phyloP scores from a whole-genome alignment of 2,888 invertebrate genomes.

The Xestia rhomboidea region DNA sequence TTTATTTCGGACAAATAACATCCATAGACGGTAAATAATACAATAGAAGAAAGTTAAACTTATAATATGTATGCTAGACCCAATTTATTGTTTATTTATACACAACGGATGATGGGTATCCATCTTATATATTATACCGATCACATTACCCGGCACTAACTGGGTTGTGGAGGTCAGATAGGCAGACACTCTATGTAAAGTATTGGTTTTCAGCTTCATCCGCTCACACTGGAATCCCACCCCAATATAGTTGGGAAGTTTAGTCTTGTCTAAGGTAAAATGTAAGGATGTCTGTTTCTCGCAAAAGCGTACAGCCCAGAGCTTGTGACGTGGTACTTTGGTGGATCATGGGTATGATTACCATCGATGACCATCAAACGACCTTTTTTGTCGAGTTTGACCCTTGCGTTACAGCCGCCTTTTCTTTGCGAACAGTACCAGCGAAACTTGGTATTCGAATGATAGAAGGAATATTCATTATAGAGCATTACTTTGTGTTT shows the following conservation, averaged over 20 bases:
- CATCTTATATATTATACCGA: no score
- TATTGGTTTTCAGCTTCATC: no score
- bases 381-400: slow-evolving; percentile 1
- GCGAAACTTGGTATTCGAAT: background rate
- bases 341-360: slow-evolving; percentile 20
- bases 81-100: no score
- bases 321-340: slow-evolving; percentile 3
- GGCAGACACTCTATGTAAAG: no score
- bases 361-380: background rate
- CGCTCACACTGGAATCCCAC: no score
- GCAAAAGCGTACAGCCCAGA: slow-evolving; percentile 19
- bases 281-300: background rate
- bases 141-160: no score
- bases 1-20: background rate
- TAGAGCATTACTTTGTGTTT: slow-evolving; percentile 22
- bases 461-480: slow-evolving; percentile 11
- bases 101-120: no score
- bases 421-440: slow-evolving; percentile 29
- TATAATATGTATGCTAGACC: background rate
- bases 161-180: background rate
- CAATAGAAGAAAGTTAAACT: background rate
- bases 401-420: slow-evolving; percentile 24
- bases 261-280: background rate
- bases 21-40: background rate
- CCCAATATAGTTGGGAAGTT: background rate